Conservation (phyloP, 2,113 vertebrate species). For the Callorhinus ursinus region DNA sequence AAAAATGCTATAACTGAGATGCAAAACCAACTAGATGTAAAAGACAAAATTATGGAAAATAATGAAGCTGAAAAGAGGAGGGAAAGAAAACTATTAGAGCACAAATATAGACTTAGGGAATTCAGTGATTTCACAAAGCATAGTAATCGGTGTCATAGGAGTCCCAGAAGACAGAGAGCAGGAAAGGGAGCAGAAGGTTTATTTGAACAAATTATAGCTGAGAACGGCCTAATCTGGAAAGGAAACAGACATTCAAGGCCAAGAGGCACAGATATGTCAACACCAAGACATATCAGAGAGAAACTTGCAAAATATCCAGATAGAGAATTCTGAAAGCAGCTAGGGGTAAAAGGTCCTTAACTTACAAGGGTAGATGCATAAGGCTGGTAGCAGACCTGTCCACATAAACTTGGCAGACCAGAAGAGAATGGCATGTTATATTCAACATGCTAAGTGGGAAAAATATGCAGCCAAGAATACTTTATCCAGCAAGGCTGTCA, state of each 20-base stretch:
- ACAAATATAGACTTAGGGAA: background rate
- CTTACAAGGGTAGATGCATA: background rate
- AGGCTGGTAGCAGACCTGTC: background rate
- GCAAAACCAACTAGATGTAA: background rate
- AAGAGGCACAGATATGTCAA: background rate
- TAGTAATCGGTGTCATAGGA: background rate
- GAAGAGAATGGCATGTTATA: background rate
- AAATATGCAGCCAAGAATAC: background rate
- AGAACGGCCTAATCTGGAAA: background rate
- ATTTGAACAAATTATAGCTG: background rate
- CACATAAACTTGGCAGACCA: background rate
- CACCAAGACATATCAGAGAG: background rate
- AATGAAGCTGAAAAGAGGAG: background rate
- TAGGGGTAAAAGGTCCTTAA: background rate
- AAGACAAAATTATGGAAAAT: background rate
- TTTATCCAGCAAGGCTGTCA: background rate
- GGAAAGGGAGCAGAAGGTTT: background rate
- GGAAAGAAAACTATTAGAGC: background rate
- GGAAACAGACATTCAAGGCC: background rate
- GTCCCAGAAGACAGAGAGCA: background rate
- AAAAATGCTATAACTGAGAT: background rate
- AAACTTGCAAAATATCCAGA: background rate
- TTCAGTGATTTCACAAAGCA: background rate
- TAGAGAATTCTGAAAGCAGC: background rate
- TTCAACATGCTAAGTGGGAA: background rate